Conservation (phyloP, 1,140 invertebrate genomes). For the Sinonovacula constricta region DNA sequence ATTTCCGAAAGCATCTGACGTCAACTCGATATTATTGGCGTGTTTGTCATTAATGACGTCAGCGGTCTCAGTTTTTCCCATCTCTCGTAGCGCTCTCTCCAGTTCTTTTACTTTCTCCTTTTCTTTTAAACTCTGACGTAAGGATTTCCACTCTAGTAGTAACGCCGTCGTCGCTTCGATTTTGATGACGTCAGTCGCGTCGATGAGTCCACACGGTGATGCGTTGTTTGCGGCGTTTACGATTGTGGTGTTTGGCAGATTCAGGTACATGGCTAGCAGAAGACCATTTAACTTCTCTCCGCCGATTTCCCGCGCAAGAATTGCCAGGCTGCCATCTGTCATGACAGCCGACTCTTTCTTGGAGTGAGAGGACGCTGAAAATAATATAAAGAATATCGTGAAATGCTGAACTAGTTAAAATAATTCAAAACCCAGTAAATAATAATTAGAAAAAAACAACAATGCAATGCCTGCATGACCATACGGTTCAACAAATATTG, state of each 20-base stretch:
- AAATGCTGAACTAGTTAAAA: too few relatives aligned
- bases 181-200: constrained; percentile 4
- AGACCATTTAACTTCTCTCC: constrained; percentile 35
- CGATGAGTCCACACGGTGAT: constrained; percentile 11
- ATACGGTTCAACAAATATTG: too few relatives aligned
- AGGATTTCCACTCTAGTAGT: constrained; percentile 35
- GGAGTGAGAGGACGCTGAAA: constrained; percentile 36
- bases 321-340: constrained; percentile 38
- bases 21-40: constrained; percentile 39
- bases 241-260: constrained; percentile 48
- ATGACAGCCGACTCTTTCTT: constrained; percentile 31
- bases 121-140: constrained; percentile 35
- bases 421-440: too few relatives aligned
- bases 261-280: constrained; percentile 46
- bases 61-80: constrained; percentile 47
- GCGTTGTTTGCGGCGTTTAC: constrained; percentile 36
- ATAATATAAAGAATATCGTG: constrained; percentile 23
- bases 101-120: constrained; percentile 54
- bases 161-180: constrained; percentile 40
- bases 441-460: too few relatives aligned
- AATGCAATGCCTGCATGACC: too few relatives aligned
- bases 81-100: constrained; percentile 47
- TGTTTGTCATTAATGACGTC: constrained; percentile 47
- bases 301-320: constrained; percentile 36
- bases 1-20: constrained; percentile 30